Evolutionary conservation across 2,888 invertebrate genomes (phyloP), one percentile per base, ranked within the genome.

Genomic region (Caradrina clavipalpis): DNA sequence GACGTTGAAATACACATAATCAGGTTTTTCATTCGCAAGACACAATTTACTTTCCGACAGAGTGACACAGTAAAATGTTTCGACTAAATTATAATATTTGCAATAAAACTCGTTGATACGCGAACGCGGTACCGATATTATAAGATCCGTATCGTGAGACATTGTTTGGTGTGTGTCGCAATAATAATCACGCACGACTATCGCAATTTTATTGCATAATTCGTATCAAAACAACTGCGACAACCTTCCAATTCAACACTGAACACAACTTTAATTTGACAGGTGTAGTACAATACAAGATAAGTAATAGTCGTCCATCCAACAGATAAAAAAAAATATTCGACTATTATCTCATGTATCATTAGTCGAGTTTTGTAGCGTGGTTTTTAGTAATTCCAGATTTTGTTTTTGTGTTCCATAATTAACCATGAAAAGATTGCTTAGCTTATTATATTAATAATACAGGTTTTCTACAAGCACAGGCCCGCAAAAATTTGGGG

Each of bases 51-150:
- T 92, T 88, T 95, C 94, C 69, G 93, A 89, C 83, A 96, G 87
- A 83, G 94, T 95, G 85, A 96, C 96, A 92, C 92, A 95, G 87
- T 96, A 96, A 92, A 96, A 95, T 88, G 94, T 94, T 93, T 96
- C 96, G 72, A 95, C 94, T 86, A 95, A 92, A 91, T 95, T 95
- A 47, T 92, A 90, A 88, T 95, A 95, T 86, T 94, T 95, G 80
- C 86, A 91, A 81, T 93, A 94, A 87, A 96, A 96, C 83, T 95
- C 94, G 26, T 89, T 88, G 75, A 95, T 83, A 90, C 93, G 92
- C 80, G 91, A 90, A 74, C 95, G 94, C 82, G 95, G 95, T 83
- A 96, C 94, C 80, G 93, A 90, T 91, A 96, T 92, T 68, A 90
- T 82, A 73, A 92, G 84, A 86, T 95, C 94, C 77, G 90, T 88